These are phyloP conservation scores for Morus bassanus DNA, from an alignment of 2,797 vertebrate species.

Conservation along the genomic window DNA sequence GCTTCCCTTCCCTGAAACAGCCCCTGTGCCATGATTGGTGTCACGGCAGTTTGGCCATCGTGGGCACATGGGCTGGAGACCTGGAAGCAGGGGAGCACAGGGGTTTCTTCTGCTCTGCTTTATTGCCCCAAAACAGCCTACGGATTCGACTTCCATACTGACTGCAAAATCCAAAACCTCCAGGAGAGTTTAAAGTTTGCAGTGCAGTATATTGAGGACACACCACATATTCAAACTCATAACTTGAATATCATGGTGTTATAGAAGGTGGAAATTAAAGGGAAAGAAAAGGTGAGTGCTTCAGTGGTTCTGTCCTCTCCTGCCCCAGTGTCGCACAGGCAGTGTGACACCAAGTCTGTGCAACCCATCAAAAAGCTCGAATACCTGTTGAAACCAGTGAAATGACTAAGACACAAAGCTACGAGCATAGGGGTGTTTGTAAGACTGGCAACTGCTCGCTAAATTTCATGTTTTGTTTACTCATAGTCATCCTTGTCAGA, in stretches of 20 bases:
- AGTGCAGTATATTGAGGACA: neutral
- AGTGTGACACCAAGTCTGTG: neutral
- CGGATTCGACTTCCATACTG: fast-evolving
- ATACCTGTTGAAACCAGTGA: neutral
- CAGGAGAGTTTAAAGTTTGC: neutral
- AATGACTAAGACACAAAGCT: neutral
- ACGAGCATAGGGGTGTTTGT: neutral
- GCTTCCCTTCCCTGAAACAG: neutral
- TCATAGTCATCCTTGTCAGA: neutral
- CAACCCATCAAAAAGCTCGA: neutral
- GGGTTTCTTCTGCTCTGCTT: neutral
- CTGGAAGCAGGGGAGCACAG: neutral
- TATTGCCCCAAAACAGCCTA: neutral
- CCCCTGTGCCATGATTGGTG: fast-evolving
- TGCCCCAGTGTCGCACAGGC: neutral
- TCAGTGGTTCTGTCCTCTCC: neutral
- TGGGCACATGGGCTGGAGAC: neutral
- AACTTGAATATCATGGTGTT: neutral
- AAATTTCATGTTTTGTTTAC: slow-evolving; percentile 16
- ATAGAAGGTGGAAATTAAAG: neutral
- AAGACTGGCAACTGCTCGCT: neutral
- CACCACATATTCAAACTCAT: neutral
- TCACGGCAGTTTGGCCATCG: neutral
- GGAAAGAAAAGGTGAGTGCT: neutral
- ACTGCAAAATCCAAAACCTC: neutral